Evolutionary conservation across 2,113 vertebrate genomes (phyloP), one percentile per base, ranked within the genome.

Genomic region (Oncorhynchus kisutch): DNA sequence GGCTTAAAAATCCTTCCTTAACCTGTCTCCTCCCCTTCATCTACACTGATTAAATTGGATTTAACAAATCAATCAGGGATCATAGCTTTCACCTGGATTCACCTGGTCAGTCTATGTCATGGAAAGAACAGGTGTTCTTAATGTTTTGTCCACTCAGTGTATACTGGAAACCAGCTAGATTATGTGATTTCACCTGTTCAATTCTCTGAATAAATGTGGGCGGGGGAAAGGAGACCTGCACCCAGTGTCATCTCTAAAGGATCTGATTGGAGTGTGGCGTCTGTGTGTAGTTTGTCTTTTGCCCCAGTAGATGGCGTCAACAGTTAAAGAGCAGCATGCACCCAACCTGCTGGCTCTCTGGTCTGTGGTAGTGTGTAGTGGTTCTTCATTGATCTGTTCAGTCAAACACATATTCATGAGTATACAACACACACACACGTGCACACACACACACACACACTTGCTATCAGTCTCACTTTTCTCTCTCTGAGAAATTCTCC

Each of bases 221-320:
- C 9, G 59, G n/a, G 22, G 59, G n/a, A 22, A 62, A 62, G n/a
- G n/a, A 62, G 59, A 62, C 16, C 2, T 18, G 1, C 74, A 75
- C 24, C 18, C 59, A 57, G 74, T 4, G 51, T 54, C 69, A 39
- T 60, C 45, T 31, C 65, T 62, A 24, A n/a, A 48, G 5, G 45
- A n/a, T 75, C 71, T 67, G 34, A 82, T 25, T 68, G 22, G 0
- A 22, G n/a, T 62, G 25, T 29, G 71, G 70, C 45, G 18, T 66
- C 48, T 16, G 22, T 13, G 22, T 87, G 90, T 72, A 91, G 86
- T 89, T 85, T 31, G 11, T 8, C 1, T 0, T 20, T 82, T 80
- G 66, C 1, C 14, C 91, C 93, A 92, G 88, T 83, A 94, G 93
- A 92, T 92, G 91, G 90, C 88, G 82, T 84, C 78, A 92, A 82